Evolutionary conservation across 2,113 vertebrate genomes (phyloP).

Genomic region (Shinisaurus crocodilurus): DNA sequence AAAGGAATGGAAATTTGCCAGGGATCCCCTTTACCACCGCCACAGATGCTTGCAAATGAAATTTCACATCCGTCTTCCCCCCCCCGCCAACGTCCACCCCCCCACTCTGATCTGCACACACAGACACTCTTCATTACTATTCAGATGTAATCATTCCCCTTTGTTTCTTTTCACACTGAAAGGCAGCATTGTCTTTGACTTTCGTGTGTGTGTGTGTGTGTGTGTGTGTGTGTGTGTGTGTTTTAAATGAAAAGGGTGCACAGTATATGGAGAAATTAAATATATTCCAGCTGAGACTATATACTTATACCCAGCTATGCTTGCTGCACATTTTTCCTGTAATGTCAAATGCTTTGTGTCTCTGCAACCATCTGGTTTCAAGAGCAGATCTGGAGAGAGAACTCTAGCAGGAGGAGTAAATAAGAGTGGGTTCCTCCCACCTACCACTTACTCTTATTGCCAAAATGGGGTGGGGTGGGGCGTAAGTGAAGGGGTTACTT

Average conservation of each 20-base stretch:
- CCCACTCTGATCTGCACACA: too few species aligned
- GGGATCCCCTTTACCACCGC: fast-evolving
- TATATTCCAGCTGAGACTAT: neutral
- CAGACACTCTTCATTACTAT: neutral
- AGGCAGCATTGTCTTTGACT: neutral
- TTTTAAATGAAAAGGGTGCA: fast-evolving
- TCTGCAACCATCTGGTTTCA: neutral
- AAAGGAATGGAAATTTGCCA: conserved; percentile 31
- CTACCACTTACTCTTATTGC: neutral
- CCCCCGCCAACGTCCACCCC: neutral
- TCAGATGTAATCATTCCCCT: fast-evolving
- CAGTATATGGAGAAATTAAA: neutral
- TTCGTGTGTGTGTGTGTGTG: too few species aligned
- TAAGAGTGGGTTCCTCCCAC: too few species aligned
- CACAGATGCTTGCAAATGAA: neutral
- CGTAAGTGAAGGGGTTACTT: neutral
- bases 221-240: fast-evolving
- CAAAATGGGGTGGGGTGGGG: neutral
- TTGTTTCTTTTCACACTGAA: neutral
- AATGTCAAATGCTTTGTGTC: neutral
- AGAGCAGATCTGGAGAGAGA: neutral
- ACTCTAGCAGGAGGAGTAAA: neutral
- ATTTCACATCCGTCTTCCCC: neutral
- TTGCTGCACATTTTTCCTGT: neutral
- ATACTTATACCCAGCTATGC: neutral